phyloP scores from a whole-genome alignment of 1,140 invertebrate species.

The Gryon sp. region DNA sequence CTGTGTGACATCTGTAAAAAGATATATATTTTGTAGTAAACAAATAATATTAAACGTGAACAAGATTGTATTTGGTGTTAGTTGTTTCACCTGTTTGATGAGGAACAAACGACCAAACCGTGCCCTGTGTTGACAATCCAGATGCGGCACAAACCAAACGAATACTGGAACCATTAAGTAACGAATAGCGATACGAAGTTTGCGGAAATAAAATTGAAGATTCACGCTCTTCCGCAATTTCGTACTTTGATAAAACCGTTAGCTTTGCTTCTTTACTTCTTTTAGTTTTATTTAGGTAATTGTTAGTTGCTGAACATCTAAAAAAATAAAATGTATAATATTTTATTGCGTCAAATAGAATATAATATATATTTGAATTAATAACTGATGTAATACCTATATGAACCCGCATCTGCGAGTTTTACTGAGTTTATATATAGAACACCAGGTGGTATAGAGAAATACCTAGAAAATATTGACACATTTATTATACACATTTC shows the following conservation, averaged over 20 bases:
- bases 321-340: constrained; percentile 32
- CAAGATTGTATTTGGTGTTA: not conserved
- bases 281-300: constrained; percentile 78
- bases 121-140: constrained; percentile 79
- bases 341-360: constrained; percentile 38
- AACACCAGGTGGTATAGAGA: constrained; percentile 80
- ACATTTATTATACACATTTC: too few relatives aligned
- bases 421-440: constrained; percentile 81
- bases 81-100: constrained; percentile 67
- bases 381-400: constrained; percentile 75
- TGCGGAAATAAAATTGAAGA: constrained; percentile 70
- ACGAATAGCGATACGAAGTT: constrained; percentile 70
- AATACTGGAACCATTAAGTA: constrained; percentile 74
- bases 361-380: constrained; percentile 3
- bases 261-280: constrained; percentile 79
- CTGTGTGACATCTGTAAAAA: constrained; percentile 58
- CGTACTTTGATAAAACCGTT: constrained; percentile 71
- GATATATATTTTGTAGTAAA: not conserved
- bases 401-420: constrained; percentile 81
- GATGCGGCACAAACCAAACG: constrained; percentile 81
- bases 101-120: constrained; percentile 81
- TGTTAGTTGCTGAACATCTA: constrained; percentile 78
- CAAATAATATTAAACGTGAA: not conserved
- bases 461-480: constrained; percentile 71
- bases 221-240: constrained; percentile 7